Percentiles rank a stretch among this genome's conserved stretches.
Evolutionary conservation across 92 coral and sea anemone species (phyloP).

Genomic region (Actinernus sp.): DNA sequence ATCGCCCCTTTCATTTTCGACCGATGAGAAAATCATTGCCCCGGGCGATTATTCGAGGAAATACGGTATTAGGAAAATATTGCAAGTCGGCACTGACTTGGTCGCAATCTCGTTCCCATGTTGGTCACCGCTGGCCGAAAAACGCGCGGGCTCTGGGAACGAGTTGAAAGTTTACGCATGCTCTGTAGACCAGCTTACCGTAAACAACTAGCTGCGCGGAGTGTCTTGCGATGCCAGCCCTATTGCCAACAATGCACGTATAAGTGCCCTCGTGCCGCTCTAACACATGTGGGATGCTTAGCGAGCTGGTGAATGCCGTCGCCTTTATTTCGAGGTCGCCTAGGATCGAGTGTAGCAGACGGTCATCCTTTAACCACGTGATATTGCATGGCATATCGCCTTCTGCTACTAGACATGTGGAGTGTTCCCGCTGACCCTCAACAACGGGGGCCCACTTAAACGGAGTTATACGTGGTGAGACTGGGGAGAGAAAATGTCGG

Average conservation of each 20-base stretch:
- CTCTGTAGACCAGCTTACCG: no score
- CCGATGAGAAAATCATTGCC: no score
- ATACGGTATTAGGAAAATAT: no score
- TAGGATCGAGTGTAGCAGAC: conserved; percentile 20
- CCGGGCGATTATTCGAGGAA: no score
- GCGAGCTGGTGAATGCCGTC: conserved; percentile 3
- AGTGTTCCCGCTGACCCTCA: conserved; percentile 26
- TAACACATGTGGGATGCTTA: conserved; percentile 11
- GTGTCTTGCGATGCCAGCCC: conserved; percentile 69
- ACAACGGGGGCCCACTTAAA: conserved; percentile 38
- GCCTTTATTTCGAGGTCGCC: conserved; percentile 10
- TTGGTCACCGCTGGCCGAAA: no score
- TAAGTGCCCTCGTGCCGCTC: conserved; percentile 85
- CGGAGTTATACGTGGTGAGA: conserved; percentile 49
- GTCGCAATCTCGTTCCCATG: no score
- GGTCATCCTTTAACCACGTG: conserved; percentile 78
- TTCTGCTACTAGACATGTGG: conserved; percentile 33
- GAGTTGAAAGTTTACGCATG: no score
- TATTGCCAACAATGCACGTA: conserved; percentile 74
- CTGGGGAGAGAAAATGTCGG: conserved; percentile 10
- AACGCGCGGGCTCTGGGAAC: no score
- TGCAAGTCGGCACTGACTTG: no score
- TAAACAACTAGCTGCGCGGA: conserved; percentile 73
- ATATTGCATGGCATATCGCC: conserved; percentile 41
- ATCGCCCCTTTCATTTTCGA: no score